Base-by-base conservation (phyloP, 92 coral and sea anemone species). In the Bergia puertoricense region DNA sequence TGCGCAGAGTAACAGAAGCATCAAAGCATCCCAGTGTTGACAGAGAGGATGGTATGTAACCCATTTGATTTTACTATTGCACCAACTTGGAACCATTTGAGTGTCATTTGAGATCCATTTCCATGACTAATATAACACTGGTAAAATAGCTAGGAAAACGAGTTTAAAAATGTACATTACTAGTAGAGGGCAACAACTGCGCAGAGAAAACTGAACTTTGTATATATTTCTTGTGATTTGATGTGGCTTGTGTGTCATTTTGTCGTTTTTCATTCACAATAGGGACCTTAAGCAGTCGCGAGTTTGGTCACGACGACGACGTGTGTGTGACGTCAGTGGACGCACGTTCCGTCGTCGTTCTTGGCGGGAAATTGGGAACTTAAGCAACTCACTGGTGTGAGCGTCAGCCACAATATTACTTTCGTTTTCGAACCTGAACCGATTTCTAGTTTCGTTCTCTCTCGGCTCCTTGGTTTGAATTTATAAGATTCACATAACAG, bases 1-100 rank as follows among this genome's bases (percentile, higher is more conserved):
- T 67, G 2, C 15, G n/a, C 18, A 82, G 86, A 57, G 67, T 82
- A 37, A 46, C 86, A 9, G 77, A 82, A 68, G 77, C 65, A 15
- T 65, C 86, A 44, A 82, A 66, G n/a, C 86, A 82, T 44, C 86
- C 86, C 42, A 68, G 77, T 67, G 86, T 43, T 82, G 86, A 82
- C 22, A 13, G 86, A 43, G 86, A 82, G 77, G 86, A 82, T 44
- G 86, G 86, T 82, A 82, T 42, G 75, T 54, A 16, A 41, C 2
- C 44, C 51, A 4, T 14, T 45, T 75, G 48, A 13, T 10, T 38
- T 39, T 30, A 30, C 30, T 30, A 30, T 30, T 30, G 30, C 30
- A 22, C 3, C 30, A 68, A 3, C 74, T 36, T 0, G 20, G 3
- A 16, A 23, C 56, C 18, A 8, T 48, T 18, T 20, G 45, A 16